Evolutionary conservation across 1,140 invertebrate species (phyloP).

Genomic region (Drosophila nebulosa): DNA sequence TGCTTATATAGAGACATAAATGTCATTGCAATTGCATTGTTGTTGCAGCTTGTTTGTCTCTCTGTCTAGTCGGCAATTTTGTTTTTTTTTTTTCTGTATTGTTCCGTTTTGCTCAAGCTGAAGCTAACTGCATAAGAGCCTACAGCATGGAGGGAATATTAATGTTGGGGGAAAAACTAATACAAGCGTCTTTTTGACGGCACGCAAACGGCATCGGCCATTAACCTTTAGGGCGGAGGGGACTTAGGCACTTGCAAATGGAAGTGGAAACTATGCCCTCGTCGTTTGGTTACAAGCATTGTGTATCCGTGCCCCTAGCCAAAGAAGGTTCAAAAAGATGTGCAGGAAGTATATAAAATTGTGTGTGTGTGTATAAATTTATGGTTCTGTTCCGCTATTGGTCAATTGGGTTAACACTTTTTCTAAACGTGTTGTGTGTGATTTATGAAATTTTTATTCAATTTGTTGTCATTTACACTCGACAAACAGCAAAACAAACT

Average conservation of each 20-base stretch:
- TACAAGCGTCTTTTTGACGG: constrained; percentile 39
- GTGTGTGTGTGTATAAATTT: constrained; percentile 10
- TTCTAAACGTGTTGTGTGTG: constrained; percentile 4
- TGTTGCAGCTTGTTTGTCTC: constrained; percentile 30
- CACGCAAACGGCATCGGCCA: constrained; percentile 36
- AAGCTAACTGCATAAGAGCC: constrained; percentile 41
- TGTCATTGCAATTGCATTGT: constrained; percentile 24
- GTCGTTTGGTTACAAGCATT: too few species aligned
- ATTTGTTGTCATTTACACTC: constrained; percentile 7
- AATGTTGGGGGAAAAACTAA: constrained; percentile 45
- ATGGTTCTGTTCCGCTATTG: constrained; percentile 33
- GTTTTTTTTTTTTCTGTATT: too few species aligned
- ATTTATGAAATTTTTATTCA: constrained; percentile 35
- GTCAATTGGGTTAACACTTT: constrained; percentile 28
- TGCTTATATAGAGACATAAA: constrained; percentile 6
- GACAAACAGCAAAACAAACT: too few species aligned
- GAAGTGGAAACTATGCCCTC: constrained; percentile 30
- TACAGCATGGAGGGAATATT: constrained; percentile 35
- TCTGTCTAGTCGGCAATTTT: constrained; percentile 42
- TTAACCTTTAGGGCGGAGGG: constrained; percentile 23
- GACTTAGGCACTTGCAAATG: constrained; percentile 11
- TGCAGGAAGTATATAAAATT: constrained; percentile 35
- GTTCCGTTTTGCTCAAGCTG: constrained; percentile 33
- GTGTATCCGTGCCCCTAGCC: too few species aligned
- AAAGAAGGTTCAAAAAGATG: constrained; percentile 25